Evolutionary conservation across 1,140 invertebrate genomes (phyloP), one percentile per base, ranked within the genome.

Genomic region (Spodoptera litura): DNA sequence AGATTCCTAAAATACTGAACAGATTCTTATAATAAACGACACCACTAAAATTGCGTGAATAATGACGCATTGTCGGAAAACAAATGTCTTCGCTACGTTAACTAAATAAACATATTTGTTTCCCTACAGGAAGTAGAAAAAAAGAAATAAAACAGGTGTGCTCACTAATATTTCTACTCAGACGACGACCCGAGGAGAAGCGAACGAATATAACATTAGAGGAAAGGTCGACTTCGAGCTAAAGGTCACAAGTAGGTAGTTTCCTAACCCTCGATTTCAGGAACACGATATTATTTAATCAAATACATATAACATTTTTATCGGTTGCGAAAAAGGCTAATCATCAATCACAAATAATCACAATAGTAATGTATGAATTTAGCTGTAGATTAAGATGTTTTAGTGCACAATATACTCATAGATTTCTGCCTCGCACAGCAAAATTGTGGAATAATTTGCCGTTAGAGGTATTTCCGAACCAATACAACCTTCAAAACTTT

Each of bases 71-170:
- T 68, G 75, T 77, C 75, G 49, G 61, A 68, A 51, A 77, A 77
- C 68, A 77, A 77, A 77, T 77, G 62, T 56, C 61, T 20, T 38
- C 61, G 55, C 64, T 68, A 77, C 51, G 56, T 77, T 44, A 11
- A 62, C 75, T 77, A 68, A 77, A 62, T 49, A 77, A 77, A 77
- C 62, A 66, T 52, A 77, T 77, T 77, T 77, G 44, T 77, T 68
- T 68, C 31, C 64, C 44, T 52, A 62, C 56, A 15, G 15, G 58
- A 11, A 25, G 49, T 75, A 62, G 31, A 25, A 31, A 52, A 58
- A 66, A 31, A 56, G 35, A 59, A 20, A 73, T 25, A 59, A 73
- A 59, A 27, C 71, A 75, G 73, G 73, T 75, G 73, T 13, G 71
- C 12, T 35, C 71, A 49, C 25, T 44, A 25, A 59, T 20, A 59